Base-by-base conservation (phyloP, 2,113 vertebrate species). In the Tachycineta bicolor region DNA sequence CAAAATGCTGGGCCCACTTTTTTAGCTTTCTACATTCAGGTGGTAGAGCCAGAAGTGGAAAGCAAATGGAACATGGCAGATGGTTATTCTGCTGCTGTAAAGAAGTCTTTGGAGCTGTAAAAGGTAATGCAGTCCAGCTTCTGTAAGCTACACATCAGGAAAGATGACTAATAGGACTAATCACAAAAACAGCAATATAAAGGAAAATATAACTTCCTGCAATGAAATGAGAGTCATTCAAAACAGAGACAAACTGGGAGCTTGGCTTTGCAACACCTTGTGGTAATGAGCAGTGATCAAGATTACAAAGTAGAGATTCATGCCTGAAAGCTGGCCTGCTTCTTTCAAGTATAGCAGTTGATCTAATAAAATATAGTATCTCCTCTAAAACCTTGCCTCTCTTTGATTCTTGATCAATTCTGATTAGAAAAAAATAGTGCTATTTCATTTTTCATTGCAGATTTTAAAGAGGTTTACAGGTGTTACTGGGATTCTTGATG, bases 61-160 rank as follows among this genome's bases (percentile, higher is more conserved):
- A 90, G 53, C 82, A 94, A 92, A 93, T 59, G 91, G 81, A 88
- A 87, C 39, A 90, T 1, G 1, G 70, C 87, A 96, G 87, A 94
- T 82, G 87, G 87, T 70, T 58, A 59, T 87, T 95, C 84, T 83
- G 82, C 65, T 74, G 63, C 47, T 73, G n/a, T 43, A 87, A 49
- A 82, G 21, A 79, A 87, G 12, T 90, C 78, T 71, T 71, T 83
- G 67, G 75, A 87, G 84, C 71, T 86, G 75, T 50, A 77, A 91
- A 95, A 89, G 39, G 62, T 87, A 96, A 74, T 49, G 50, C 34
- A 88, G 77, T 83, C 63, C 78, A 87, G 39, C 29, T 87, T 94
- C 90, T 55, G 46, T 82, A 91, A 85, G 73, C 53, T 76, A 82
- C 14, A 65, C 58, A 75, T 83, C 82, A 88, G 67, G 75, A 39